These are phyloP conservation scores for Carposina sasakii DNA, from an alignment of 1,140 invertebrate genomes.

Conservation along the genomic window DNA sequence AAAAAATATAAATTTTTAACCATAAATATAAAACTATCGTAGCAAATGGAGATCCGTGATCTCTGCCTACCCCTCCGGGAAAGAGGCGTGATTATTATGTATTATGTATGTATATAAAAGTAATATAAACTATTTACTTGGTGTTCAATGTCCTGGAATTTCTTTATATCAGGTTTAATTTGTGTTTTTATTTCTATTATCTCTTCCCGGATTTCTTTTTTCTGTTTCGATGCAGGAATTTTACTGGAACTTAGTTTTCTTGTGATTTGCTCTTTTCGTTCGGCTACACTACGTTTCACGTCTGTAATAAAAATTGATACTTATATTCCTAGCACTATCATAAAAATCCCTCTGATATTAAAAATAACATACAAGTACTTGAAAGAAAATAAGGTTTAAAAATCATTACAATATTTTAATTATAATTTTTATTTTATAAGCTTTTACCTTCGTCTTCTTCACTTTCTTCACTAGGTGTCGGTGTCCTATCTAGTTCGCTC, in stretches of 20 bases:
- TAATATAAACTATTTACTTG: slow-evolving; percentile 32
- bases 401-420: neutral
- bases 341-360: slow-evolving; percentile 7
- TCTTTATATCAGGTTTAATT: slow-evolving; percentile 72
- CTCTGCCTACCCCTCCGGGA: no score
- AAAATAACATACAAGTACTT: neutral
- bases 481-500: slow-evolving; percentile 65
- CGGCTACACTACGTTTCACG: slow-evolving; percentile 78
- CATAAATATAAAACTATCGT: slow-evolving; percentile 7
- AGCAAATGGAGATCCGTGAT: no score
- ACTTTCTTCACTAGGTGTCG: slow-evolving; percentile 74
- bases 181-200: slow-evolving; percentile 80
- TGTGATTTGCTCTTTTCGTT: slow-evolving; percentile 80
- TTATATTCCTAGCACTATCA: neutral
- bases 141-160: slow-evolving; percentile 68
- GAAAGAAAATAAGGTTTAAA: no score
- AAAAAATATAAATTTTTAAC: neutral
- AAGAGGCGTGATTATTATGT: no score
- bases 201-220: slow-evolving; percentile 79
- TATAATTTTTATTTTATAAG: neutral
- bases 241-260: slow-evolving; percentile 79
- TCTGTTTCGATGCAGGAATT: slow-evolving; percentile 78
- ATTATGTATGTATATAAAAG: no score
- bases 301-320: slow-evolving; percentile 33
- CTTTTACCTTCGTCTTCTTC: slow-evolving; percentile 74